phyloP scores from a whole-genome alignment of 2,113 vertebrate genomes.

The Pomatorhinus ruficollis region DNA sequence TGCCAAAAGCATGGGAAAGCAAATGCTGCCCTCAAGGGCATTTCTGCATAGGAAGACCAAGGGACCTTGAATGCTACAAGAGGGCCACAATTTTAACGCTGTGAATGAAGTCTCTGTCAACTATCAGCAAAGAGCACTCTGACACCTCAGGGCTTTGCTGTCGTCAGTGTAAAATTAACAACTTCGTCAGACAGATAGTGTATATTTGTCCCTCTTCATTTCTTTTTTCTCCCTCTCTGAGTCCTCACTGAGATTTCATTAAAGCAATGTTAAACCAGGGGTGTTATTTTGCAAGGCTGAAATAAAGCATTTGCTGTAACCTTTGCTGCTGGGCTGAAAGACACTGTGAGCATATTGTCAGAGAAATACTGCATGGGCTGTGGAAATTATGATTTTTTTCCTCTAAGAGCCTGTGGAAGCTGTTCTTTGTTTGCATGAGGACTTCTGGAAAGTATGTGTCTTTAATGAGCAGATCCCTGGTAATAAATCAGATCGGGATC shows the following conservation, averaged over 20 bases:
- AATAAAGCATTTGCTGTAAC: not conserved
- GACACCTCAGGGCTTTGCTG: not conserved
- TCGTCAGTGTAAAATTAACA: constrained; percentile 4
- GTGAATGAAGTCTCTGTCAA: not conserved
- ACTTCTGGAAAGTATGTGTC: not conserved
- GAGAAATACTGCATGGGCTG: not conserved
- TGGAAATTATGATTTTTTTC: not conserved
- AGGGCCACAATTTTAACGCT: not conserved
- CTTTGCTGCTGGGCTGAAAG: not conserved
- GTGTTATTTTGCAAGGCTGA: not conserved
- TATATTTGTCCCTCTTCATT: not conserved
- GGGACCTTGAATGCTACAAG: not conserved
- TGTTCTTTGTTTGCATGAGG: not conserved
- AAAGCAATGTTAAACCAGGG: not conserved
- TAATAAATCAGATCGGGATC: not conserved
- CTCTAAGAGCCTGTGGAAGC: not conserved
- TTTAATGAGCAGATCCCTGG: not conserved
- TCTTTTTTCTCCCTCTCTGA: not conserved
- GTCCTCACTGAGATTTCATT: not conserved
- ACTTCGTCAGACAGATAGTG: not conserved
- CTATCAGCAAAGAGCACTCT: not conserved
- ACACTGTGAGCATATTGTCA: not conserved
- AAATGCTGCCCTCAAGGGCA: not conserved
- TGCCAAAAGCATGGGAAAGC: not conserved
- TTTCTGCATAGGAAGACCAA: not conserved